Conservation (phyloP, 2,797 vertebrate genomes). For the Ambastaia sidthimunki region DNA sequence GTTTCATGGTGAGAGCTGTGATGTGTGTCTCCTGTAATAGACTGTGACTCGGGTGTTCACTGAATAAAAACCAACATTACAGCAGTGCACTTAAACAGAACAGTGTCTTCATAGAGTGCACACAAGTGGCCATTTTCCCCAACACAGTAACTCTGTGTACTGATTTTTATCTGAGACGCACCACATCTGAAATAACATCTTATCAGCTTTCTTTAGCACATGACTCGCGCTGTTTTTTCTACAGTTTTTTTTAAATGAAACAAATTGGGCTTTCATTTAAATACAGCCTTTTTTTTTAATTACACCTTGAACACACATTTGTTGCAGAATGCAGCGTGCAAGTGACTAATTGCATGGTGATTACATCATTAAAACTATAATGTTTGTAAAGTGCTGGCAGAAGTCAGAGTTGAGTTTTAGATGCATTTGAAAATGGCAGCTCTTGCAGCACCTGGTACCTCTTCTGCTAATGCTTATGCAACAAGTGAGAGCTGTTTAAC, state of each 20-base stretch:
- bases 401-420: slow-evolving; percentile 36
- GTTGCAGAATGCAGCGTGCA: slow-evolving; percentile 6
- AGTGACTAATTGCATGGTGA: background rate
- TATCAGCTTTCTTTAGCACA: slow-evolving; percentile 19
- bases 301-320: background rate
- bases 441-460: slow-evolving; percentile 34
- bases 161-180: slow-evolving; percentile 17
- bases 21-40: slow-evolving; percentile 65
- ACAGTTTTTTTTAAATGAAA: background rate
- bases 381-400: slow-evolving; percentile 3
- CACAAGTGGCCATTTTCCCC: background rate
- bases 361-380: background rate
- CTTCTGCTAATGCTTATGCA: slow-evolving; percentile 31
- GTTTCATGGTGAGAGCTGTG: slow-evolving; percentile 50
- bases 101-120: slow-evolving; percentile 52
- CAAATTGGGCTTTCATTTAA: background rate
- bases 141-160: background rate
- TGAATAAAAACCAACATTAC: slow-evolving; percentile 60
- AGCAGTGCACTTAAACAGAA: slow-evolving; percentile 58
- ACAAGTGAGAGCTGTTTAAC: slow-evolving; percentile 18
- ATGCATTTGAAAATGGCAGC: slow-evolving; percentile 25
- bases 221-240: background rate
- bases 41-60: slow-evolving; percentile 64
- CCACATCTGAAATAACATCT: slow-evolving; percentile 12
- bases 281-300: background rate